Evolutionary conservation across 2,888 invertebrate species (phyloP), one percentile per base, ranked within the genome.

Genomic region (Scrobipalpa atriplicella): DNA sequence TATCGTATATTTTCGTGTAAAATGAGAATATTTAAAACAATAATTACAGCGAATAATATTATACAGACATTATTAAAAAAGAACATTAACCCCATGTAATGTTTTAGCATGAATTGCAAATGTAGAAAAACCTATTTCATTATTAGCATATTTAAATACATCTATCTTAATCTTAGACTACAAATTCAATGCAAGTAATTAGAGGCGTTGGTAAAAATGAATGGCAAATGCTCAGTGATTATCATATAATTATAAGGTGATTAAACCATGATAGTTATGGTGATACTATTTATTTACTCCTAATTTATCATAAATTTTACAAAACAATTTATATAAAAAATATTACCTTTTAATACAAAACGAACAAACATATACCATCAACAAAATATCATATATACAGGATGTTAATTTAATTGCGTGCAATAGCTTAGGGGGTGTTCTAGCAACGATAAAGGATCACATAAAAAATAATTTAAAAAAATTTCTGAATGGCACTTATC

Each of bases 131-230:
- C 51, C 29, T 39, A 16, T 18, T 39, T 52, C 8, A 58, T 13
- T 47, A n/a, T 36, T 7, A 36, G n/a, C 19, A 38, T 38, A 19
- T 39, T 21, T 13, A 19, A 13, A 62, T 62, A 56, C 5, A 56
- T 13, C 54, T 56, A 29, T 11, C 21, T 29, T 21, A 10, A 19
- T 63, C 62, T 66, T 66, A 62, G 13, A 18, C 41, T 58, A 43
- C n/a, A 56, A 47, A 66, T 67, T 64, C 38, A 67, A 63, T 67
- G 51, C 66, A 66, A 52, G 43, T 66, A 41, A 51, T 62, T 38
- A 62, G 54, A 66, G 58, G 58, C 63, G 43, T 66, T 29, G 52
- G 52, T 41, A 61, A 56, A 66, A 66, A 38, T 67, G 16, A 67
- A 67, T 67, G 64, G 64, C 63, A 54, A 58, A 67, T 67, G 47